phyloP scores from a whole-genome alignment of 1,140 invertebrate species.

The Propsilocerus akamusi region DNA sequence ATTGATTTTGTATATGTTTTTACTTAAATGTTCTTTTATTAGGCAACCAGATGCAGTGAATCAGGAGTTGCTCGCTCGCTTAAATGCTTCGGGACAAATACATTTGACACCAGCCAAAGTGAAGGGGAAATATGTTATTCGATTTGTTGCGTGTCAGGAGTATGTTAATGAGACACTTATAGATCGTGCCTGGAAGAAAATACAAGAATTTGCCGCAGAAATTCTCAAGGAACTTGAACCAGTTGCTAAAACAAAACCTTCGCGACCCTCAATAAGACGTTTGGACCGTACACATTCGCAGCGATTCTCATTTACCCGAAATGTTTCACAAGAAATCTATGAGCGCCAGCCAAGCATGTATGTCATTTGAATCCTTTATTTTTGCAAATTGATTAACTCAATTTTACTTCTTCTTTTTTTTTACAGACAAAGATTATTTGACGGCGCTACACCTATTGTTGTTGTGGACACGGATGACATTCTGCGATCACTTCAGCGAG shows the following conservation, averaged over 20 bases:
- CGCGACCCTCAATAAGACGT: conserved; percentile 14
- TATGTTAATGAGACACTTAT: conserved; percentile 60
- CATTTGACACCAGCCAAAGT: conserved; percentile 79
- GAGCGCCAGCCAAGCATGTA: conserved; percentile 30
- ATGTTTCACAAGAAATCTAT: conserved; percentile 40
- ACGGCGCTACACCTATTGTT: conserved; percentile 46
- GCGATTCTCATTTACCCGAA: conserved; percentile 45
- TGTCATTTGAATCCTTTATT: neutral
- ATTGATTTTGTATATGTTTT: too few relatives aligned
- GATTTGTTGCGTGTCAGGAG: conserved; percentile 71
- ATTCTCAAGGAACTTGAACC: conserved; percentile 29
- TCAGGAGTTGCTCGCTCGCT: conserved; percentile 58
- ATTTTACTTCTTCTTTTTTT: too few relatives aligned
- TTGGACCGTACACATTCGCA: conserved; percentile 30
- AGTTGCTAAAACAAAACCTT: conserved; percentile 14
- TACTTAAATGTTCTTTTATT: conserved; percentile 4
- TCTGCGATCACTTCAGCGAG: conserved; percentile 15
- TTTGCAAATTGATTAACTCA: too few relatives aligned
- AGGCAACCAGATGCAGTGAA: conserved; percentile 55
- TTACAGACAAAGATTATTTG: conserved; percentile 33
- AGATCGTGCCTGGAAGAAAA: conserved; percentile 51
- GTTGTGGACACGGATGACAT: conserved; percentile 24
- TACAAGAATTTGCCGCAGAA: conserved; percentile 45
- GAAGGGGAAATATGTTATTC: conserved; percentile 56
- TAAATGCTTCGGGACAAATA: conserved; percentile 74